Evolutionary conservation across 1,140 invertebrate species (phyloP), one percentile per base, ranked within the genome.

Genomic region (Panulirus ornatus): DNA sequence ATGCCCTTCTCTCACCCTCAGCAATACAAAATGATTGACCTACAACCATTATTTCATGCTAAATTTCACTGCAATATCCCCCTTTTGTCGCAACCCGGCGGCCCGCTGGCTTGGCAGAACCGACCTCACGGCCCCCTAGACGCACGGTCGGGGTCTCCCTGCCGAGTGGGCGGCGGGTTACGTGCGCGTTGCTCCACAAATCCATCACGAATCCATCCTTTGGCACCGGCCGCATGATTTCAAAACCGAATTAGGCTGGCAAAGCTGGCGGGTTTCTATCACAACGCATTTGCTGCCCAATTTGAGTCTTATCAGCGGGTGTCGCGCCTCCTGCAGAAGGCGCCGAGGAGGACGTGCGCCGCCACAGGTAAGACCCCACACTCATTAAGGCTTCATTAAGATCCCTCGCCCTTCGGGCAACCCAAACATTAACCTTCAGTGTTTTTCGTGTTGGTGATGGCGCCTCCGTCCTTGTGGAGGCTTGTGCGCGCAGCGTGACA

Each of bases 11-110:
- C 89, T 91, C 89, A 91, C 89, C 89, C 82, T 78, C 82, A 91
- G 89, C 89, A 85, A 91, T 91, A 85, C 89, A 91, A 86, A 91
- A 91, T 91, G 89, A 91, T 91, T 91, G 89, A 91, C 89, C 89
- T 79, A 91, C 89, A 91, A 91, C 89, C 89, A 91, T 91, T 91
- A 91, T 91, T 91, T 91, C 89, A 91, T 91, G 89, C 89, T 86
- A 91, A 91, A 91, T 91, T 91, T 91, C 89, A 85, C 89, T 79
- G 84, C 89, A 85, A 91, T 91, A 91, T 91, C 84, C 40, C 89
- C 70, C 58, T 70, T 42, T 47, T 36, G 89, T 73, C 83, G 75
- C 78, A 66, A 86, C 89, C 71, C 63, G 34, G 27, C 11, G 8
- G 30, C 2, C 63, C 47, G 14, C 22, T 1, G 14, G 22, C 19